phyloP scores from a whole-genome alignment of 2,888 invertebrate genomes.

The Melinaea menophilus region DNA sequence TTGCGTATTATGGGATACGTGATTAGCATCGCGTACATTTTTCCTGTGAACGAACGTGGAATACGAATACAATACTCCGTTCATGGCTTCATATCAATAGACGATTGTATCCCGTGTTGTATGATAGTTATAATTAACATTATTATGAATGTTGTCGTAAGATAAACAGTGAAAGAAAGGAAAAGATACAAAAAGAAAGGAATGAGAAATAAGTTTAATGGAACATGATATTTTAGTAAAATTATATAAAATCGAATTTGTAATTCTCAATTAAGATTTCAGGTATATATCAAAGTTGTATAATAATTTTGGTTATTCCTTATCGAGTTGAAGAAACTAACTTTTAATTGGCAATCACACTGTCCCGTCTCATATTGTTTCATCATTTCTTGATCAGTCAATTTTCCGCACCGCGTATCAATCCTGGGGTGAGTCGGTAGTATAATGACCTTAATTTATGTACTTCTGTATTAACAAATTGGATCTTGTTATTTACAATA shows the following conservation, averaged over 20 bases:
- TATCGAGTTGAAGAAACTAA: slow-evolving; percentile 13
- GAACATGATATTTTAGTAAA: no score
- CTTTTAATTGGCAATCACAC: slow-evolving; percentile 23
- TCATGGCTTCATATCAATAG: not conserved
- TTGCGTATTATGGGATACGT: slow-evolving; percentile 44
- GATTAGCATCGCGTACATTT: slow-evolving; percentile 38
- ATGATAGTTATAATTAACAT: no score
- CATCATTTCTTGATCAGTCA: slow-evolving; percentile 52
- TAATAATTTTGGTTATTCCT: slow-evolving; percentile 7
- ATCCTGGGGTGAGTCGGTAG: slow-evolving; percentile 41
- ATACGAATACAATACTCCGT: not conserved
- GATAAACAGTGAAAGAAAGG: no score
- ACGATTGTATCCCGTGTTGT: not conserved
- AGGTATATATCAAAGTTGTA: not conserved
- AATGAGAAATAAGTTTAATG: no score
- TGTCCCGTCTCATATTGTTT: not conserved
- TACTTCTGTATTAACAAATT: not conserved
- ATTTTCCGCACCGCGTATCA: slow-evolving; percentile 66
- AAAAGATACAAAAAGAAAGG: no score
- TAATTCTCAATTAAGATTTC: no score
- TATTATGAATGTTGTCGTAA: no score
- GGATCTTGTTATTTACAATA: not conserved
- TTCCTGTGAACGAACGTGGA: slow-evolving; percentile 9
- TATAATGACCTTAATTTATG: slow-evolving; percentile 4
- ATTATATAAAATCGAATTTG: no score